phyloP scores from a whole-genome alignment of 2,888 invertebrate genomes.

The Clepsis dumicolana region DNA sequence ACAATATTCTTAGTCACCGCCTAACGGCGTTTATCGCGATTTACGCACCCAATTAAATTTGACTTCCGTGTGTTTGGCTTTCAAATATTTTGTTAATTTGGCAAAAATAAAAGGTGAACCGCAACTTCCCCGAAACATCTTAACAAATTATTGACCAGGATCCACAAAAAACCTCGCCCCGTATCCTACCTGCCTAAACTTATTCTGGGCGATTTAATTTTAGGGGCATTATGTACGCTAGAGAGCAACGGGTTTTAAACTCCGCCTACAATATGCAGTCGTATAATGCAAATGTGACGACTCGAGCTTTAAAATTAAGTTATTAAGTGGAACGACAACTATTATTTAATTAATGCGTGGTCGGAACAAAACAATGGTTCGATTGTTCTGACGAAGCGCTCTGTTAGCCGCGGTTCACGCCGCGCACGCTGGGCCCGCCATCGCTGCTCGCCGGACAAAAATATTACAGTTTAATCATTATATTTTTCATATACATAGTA shows the following conservation, averaged over 20 bases:
- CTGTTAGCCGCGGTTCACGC: constrained; percentile 50
- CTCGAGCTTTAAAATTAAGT: constrained; percentile 62
- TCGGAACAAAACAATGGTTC: constrained; percentile 65
- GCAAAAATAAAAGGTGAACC: background rate
- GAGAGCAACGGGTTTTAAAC: constrained; percentile 32
- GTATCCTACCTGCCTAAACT: constrained; percentile 1
- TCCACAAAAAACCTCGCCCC: background rate
- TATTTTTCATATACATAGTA: background rate
- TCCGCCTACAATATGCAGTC: constrained; percentile 20
- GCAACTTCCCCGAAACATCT: background rate
- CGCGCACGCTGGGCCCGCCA: constrained; percentile 43
- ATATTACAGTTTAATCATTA: background rate
- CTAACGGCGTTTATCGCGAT: constrained; percentile 6
- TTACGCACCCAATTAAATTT: constrained; percentile 15
- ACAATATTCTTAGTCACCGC: constrained; percentile 15
- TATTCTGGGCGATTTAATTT: constrained; percentile 4
- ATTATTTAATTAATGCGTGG: constrained; percentile 70
- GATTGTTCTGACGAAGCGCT: constrained; percentile 61
- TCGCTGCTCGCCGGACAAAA: constrained; percentile 16
- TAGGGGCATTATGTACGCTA: constrained; percentile 18
- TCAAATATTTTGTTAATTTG: constrained; percentile 15
- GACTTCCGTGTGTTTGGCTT: constrained; percentile 35
- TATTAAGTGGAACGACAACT: constrained; percentile 65
- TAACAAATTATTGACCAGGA: background rate
- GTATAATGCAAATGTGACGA: constrained; percentile 48